phyloP scores from a whole-genome alignment of 2,113 vertebrate species.

The Prunella himalayana region DNA sequence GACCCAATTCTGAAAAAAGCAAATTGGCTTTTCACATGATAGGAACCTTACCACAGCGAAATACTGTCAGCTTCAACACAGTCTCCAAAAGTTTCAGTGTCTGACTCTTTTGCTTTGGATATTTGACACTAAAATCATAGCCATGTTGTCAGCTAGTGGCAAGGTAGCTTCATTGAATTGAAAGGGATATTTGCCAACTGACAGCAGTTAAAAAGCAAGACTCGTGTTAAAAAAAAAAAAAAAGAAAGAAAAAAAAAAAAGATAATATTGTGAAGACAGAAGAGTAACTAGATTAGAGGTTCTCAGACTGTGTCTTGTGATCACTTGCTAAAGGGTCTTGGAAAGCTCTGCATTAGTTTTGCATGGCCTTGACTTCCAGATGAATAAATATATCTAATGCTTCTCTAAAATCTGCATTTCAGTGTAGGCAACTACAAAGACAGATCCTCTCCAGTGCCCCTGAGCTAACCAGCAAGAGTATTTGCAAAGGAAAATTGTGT shows the following conservation, averaged over 20 bases:
- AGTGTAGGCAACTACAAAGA: not conserved
- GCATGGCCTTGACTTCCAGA: not conserved
- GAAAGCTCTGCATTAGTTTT: not conserved
- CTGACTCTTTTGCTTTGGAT: not conserved
- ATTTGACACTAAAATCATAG: not conserved
- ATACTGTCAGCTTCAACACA: constrained; percentile 1
- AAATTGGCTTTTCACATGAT: not conserved
- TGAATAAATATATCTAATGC: not conserved
- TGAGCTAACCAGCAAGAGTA: not conserved
- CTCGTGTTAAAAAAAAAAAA: not conserved
- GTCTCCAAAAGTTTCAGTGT: not conserved
- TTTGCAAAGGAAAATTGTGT: constrained; percentile 17
- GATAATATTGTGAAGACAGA: not conserved
- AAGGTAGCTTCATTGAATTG: not conserved
- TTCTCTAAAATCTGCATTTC: constrained; percentile 8
- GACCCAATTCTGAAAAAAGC: not conserved
- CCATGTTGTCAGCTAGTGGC: not conserved
- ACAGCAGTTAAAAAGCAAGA: not conserved
- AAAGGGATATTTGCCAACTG: not conserved
- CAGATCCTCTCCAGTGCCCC: not conserved
- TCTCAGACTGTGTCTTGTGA: not conserved
- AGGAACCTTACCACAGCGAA: not conserved
- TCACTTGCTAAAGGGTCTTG: not conserved
- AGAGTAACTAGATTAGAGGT: not conserved
- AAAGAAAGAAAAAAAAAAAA: too few species aligned